phyloP scores from a whole-genome alignment of 2,113 vertebrate species.

The Jacana jacana region DNA sequence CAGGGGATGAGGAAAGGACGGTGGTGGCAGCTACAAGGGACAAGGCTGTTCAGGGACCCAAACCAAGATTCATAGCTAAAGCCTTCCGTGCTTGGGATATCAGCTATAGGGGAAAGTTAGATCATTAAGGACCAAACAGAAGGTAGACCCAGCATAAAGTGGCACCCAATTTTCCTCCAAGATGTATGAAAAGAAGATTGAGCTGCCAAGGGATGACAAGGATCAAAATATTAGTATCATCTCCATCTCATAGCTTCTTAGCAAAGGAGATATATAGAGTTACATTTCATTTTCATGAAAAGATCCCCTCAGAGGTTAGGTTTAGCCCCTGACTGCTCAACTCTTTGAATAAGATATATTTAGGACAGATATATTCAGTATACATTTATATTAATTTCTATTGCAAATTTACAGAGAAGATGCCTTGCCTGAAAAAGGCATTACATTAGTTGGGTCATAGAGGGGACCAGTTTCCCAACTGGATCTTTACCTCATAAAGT shows the following conservation, averaged over 20 bases:
- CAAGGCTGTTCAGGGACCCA: neutral
- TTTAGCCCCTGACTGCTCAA: neutral
- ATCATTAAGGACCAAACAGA: neutral
- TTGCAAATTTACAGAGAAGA: neutral
- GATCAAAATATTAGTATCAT: neutral
- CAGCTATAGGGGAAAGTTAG: neutral
- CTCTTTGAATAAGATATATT: neutral
- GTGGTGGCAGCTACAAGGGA: neutral
- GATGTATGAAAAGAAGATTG: neutral
- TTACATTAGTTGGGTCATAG: neutral
- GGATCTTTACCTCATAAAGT: neutral
- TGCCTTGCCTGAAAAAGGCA: neutral
- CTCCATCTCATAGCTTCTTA: neutral
- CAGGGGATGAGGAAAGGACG: neutral
- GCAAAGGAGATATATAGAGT: neutral
- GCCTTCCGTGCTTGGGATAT: neutral
- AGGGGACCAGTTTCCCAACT: neutral
- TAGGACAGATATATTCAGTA: neutral
- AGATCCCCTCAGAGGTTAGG: neutral
- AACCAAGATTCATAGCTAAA: neutral
- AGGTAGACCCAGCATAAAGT: neutral
- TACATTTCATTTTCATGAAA: neutral
- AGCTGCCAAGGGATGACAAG: conserved; percentile 4
- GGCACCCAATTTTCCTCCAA: neutral
- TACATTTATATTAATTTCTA: neutral